phyloP scores from a whole-genome alignment of 2,113 vertebrate genomes.

The Tenrec ecaudatus region DNA sequence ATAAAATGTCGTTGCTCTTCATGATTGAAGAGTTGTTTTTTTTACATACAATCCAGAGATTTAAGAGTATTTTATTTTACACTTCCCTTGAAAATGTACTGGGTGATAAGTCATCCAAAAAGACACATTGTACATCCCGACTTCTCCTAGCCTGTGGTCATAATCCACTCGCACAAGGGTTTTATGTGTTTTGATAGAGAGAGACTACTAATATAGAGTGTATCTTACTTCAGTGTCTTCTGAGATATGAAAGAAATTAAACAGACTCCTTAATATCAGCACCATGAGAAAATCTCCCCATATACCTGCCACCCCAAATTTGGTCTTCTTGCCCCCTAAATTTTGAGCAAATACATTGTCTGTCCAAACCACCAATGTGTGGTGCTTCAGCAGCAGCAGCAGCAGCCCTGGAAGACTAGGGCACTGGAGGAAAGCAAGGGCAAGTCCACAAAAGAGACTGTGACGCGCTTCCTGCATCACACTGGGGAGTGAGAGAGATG shows the following conservation, averaged over 20 bases:
- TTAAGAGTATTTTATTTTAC: background rate
- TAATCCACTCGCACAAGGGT: background rate
- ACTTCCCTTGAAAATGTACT: conserved; percentile 7
- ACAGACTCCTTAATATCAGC: background rate
- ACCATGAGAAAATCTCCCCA: background rate
- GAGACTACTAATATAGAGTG: too few relatives aligned
- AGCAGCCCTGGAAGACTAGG: background rate
- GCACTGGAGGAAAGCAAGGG: background rate
- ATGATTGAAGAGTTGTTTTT: background rate
- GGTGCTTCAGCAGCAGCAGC: background rate
- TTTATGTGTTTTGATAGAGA: background rate
- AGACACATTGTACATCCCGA: background rate
- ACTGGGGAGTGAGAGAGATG: background rate
- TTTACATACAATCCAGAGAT: background rate
- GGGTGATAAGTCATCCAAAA: background rate
- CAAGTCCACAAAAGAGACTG: background rate
- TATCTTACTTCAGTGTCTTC: too few relatives aligned
- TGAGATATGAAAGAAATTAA: too few relatives aligned
- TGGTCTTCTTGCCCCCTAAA: background rate
- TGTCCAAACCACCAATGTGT: background rate
- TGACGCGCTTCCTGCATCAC: background rate
- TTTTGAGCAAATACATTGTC: background rate
- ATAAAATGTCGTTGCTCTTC: background rate
- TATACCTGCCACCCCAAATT: background rate
- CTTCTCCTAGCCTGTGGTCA: background rate